Evolutionary conservation across 92 coral and sea anemone species (phyloP).

Genomic region (Zoanthus sociatus): DNA sequence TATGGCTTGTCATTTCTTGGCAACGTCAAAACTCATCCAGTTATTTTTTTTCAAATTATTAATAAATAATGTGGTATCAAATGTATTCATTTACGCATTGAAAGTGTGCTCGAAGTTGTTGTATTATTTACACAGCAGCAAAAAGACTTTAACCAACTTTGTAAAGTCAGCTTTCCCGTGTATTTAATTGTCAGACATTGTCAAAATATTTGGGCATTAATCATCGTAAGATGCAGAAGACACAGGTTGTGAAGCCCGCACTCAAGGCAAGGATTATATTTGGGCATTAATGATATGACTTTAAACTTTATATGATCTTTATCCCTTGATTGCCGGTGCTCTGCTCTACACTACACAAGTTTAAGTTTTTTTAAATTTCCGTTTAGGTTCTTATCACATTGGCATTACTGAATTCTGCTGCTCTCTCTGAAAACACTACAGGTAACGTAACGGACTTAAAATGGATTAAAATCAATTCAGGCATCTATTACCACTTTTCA

Average conservation of each 20-base stretch:
- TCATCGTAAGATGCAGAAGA: not conserved
- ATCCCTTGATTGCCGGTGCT: not conserved
- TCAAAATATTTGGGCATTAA: not conserved
- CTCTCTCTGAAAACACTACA: not conserved
- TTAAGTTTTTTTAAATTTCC: not conserved
- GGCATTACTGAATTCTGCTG: not conserved
- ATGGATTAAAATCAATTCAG: not conserved
- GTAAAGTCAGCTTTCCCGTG: not conserved
- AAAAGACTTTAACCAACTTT: not conserved
- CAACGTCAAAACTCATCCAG: not conserved
- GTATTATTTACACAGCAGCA: conserved; percentile 2
- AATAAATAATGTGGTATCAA: conserved; percentile 9
- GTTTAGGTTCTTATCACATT: conserved; percentile 1
- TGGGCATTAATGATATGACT: not conserved
- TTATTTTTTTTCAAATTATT: not conserved
- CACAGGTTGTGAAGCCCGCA: not conserved
- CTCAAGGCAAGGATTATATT: not conserved
- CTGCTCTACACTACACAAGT: not conserved
- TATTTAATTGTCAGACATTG: not conserved
- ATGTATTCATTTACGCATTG: conserved; percentile 27
- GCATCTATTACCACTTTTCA: not conserved
- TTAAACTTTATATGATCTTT: not conserved
- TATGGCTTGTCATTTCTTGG: not conserved
- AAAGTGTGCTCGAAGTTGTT: conserved; percentile 16
- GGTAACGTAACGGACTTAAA: not conserved